Evolutionary conservation across 2,113 vertebrate genomes (phyloP), one percentile per base, ranked within the genome.

Genomic region (Zonotrichia leucophrys): DNA sequence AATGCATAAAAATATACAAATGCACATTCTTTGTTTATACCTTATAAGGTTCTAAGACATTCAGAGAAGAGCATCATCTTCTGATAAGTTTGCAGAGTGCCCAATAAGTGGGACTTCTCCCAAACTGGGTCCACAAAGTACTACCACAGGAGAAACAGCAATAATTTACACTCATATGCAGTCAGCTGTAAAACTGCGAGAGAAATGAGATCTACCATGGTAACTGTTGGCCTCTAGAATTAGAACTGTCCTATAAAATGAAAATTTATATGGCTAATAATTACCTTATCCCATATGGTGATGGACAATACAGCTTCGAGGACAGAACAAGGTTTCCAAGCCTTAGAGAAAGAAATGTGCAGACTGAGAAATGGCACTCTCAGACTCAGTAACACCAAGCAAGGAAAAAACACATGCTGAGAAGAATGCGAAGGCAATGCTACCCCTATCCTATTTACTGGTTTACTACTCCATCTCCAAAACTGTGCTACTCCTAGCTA

Each of bases 211-310:
- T 53, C 72, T 72, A 77, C 85, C 83, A 72, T 15, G 72, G 77
- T 60, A 95, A 94, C 85, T 75, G 83, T 9, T 92, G 64, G 88
- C 90, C 88, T 92, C 58, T 66, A 94, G 69, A 97, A 89, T 93
- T 89, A 90, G 25, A 97, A 82, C 69, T 93, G 93, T 86, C 90
- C 90, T 87, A 94, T 92, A 95, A 96, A 96, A 93, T 84, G 60
- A 93, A 87, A 95, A 96, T 96, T 95, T 96, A 96, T 95, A 89
- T 33, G 39, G 78, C 83, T 96, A 96, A 96, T 96, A 94, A 96
- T 95, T 96, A 91, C 88, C 79, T 95, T 95, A 95, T 68, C 62
- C 90, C 95, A 89, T 95, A 95, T 31, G 69, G 79, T 8, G 11
- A 93, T 53, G 88, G 90, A 89, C 73, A 84, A 89, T 69, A 60